These are phyloP conservation scores for Heterochromis multidens DNA, from an alignment of 2,113 vertebrate species.

Conservation along the genomic window DNA sequence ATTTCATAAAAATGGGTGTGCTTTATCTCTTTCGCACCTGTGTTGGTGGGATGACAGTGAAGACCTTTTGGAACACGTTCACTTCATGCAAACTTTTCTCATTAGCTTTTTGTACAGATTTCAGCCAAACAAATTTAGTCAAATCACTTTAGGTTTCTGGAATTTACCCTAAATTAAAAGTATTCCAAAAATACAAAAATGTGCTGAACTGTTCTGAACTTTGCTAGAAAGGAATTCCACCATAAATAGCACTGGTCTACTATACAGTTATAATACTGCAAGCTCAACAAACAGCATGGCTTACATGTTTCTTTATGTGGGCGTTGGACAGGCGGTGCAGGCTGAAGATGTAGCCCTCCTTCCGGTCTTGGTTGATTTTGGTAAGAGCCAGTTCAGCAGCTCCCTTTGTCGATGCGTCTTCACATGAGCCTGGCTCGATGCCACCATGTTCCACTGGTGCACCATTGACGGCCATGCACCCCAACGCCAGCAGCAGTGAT, in stretches of 20 bases:
- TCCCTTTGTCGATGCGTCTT: background rate
- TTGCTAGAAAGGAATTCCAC: background rate
- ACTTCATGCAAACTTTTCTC: background rate
- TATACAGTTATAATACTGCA: background rate
- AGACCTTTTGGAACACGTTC: background rate
- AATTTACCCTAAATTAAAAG: too few species aligned
- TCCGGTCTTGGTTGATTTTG: constrained; percentile 71
- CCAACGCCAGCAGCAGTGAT: constrained; percentile 44
- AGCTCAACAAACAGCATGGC: background rate
- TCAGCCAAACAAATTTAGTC: too few species aligned
- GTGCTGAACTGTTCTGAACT: background rate
- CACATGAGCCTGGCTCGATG: constrained; percentile 48
- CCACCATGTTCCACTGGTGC: constrained; percentile 4
- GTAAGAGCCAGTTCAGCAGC: constrained; percentile 60
- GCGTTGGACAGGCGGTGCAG: constrained; percentile 68
- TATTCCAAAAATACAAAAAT: background rate
- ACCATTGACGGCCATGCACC: constrained; percentile 5
- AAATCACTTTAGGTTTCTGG: background rate
- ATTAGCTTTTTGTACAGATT: background rate
- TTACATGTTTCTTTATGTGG: constrained; percentile 62
- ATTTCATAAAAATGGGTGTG: background rate
- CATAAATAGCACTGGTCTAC: background rate
- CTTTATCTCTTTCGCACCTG: too few species aligned
- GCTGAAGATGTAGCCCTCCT: constrained; percentile 67
- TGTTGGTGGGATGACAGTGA: background rate